These are phyloP conservation scores for Alces alces DNA, from an alignment of 2,113 vertebrate genomes.

Conservation along the genomic window DNA sequence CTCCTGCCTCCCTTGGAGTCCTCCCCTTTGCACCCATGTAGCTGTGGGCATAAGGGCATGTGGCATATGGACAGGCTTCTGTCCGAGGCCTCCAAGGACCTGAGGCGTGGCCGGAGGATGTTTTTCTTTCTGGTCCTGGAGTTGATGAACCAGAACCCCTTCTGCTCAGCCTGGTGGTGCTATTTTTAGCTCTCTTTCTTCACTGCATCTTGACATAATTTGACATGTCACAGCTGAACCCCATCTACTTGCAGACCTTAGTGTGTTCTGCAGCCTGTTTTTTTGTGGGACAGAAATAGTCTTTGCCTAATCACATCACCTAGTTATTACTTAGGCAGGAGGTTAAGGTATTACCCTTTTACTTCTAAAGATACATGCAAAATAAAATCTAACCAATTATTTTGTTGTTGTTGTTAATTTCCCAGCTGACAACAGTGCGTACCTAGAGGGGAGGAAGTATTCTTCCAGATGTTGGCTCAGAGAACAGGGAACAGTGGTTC, in stretches of 20 bases:
- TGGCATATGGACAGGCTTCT: not conserved
- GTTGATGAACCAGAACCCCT: not conserved
- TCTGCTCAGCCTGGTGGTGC: not conserved
- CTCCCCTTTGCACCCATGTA: fast-evolving
- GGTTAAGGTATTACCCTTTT: not conserved
- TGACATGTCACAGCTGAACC: constrained; percentile 50
- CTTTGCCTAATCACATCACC: not conserved
- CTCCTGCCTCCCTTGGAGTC: not conserved
- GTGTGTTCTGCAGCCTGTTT: not conserved
- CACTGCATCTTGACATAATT: constrained; percentile 31
- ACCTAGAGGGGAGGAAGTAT: fast-evolving
- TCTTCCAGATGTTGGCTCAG: not conserved
- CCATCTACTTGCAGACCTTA: not conserved
- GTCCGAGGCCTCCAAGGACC: not conserved
- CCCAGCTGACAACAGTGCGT: not conserved
- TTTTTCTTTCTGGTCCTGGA: not conserved
- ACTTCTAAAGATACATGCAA: not conserved
- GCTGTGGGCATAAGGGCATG: fast-evolving
- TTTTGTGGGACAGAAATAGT: not conserved
- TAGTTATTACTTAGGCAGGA: not conserved
- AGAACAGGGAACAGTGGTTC: not conserved
- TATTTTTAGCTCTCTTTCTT: constrained; percentile 56
- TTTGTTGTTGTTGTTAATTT: not conserved
- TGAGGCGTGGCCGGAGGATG: fast-evolving
- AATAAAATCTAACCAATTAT: not conserved